phyloP scores from a whole-genome alignment of 1,140 invertebrate genomes.

The Steinernema khuongi region DNA sequence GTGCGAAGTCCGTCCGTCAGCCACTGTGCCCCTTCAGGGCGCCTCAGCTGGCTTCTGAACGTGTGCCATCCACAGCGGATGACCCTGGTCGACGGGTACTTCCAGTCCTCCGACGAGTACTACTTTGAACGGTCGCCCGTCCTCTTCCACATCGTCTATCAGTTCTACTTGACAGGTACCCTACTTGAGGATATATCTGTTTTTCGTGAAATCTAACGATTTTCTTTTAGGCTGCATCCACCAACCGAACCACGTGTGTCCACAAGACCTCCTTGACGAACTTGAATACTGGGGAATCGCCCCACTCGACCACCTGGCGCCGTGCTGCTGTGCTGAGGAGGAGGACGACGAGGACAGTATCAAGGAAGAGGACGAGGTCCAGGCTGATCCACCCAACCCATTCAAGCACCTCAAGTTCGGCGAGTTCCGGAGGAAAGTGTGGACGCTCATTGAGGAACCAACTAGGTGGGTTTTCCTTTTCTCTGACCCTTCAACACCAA shows the following conservation, averaged over 20 bases:
- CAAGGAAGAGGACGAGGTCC: slow-evolving; percentile 32
- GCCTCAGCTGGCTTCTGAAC: slow-evolving; percentile 26
- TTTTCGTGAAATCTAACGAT: not conserved
- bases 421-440: slow-evolving; percentile 36
- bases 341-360: slow-evolving; percentile 20
- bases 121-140: slow-evolving; percentile 45
- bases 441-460: slow-evolving; percentile 48
- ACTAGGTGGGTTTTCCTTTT: slow-evolving; percentile 29
- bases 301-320: slow-evolving; percentile 33
- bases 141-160: slow-evolving; percentile 46
- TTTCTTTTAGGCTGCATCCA: slow-evolving; percentile 37
- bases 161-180: slow-evolving; percentile 43
- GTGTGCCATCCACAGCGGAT: slow-evolving; percentile 35
- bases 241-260: slow-evolving; percentile 44
- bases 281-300: slow-evolving; percentile 45
- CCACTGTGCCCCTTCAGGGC: slow-evolving; percentile 23
- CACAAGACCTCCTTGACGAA: slow-evolving; percentile 45
- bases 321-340: slow-evolving; percentile 36
- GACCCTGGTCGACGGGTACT: slow-evolving; percentile 38
- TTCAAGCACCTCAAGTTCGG: slow-evolving; percentile 45
- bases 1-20: not conserved
- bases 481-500: too few relatives aligned
- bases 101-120: slow-evolving; percentile 40
- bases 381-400: slow-evolving; percentile 30
- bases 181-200: not conserved